These are phyloP conservation scores for Unio pictorum DNA, from an alignment of 2,888 invertebrate genomes.

Conservation along the genomic window DNA sequence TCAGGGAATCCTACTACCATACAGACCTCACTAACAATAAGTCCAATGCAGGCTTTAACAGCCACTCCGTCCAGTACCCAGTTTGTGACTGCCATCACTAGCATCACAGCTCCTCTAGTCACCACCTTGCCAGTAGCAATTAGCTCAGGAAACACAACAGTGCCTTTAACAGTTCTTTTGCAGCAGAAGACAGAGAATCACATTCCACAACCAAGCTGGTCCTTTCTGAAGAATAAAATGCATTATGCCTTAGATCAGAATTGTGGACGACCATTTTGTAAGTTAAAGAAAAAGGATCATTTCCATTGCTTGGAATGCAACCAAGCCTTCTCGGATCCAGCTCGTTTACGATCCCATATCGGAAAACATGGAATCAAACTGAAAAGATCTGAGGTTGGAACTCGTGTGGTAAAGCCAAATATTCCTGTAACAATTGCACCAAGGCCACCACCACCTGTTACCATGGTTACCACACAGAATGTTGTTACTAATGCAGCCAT, in stretches of 20 bases:
- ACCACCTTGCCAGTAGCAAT: constrained; percentile 13
- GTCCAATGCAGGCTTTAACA: constrained; percentile 28
- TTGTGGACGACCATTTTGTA: constrained; percentile 85
- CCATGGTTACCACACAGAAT: not conserved
- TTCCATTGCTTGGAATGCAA: constrained; percentile 87
- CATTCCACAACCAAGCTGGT: constrained; percentile 52
- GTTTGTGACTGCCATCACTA: constrained; percentile 9
- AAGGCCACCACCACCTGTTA: constrained; percentile 8
- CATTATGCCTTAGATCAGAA: constrained; percentile 61
- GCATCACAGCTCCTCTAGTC: constrained; percentile 3
- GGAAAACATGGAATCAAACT: constrained; percentile 77
- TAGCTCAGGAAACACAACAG: constrained; percentile 11
- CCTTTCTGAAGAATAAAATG: constrained; percentile 56
- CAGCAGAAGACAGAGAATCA: constrained; percentile 46
- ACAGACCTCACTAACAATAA: constrained; percentile 12
- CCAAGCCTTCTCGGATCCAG: constrained; percentile 84
- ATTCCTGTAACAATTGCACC: constrained; percentile 22
- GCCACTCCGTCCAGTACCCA: constrained; percentile 21
- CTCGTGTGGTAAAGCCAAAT: constrained; percentile 6
- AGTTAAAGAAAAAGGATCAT: constrained; percentile 83
- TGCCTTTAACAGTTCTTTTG: constrained; percentile 50
- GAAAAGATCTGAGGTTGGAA: constrained; percentile 27
- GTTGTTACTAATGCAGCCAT: no score
- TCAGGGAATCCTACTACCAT: constrained; percentile 20
- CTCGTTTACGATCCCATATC: constrained; percentile 80